A percentile compares a stretch with the other conserved stretches of the same genome.
Conservation (phyloP, 2,888 invertebrate species). For the Tetropium fuscum region DNA sequence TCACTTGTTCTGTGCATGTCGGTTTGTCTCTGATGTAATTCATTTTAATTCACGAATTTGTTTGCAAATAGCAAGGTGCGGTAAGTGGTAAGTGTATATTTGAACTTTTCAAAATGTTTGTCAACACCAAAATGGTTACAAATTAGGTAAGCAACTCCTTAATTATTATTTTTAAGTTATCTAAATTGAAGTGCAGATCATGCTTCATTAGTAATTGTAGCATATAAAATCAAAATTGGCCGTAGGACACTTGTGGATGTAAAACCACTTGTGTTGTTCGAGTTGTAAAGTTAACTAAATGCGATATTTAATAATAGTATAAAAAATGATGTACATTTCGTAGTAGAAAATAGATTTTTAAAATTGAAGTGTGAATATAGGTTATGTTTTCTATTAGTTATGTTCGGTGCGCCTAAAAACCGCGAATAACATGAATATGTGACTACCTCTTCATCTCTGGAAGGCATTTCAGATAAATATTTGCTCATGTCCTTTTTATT, state of each 20-base stretch:
- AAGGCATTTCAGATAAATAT: conserved; percentile 76
- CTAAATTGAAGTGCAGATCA: too few species aligned
- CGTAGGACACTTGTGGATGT: too few species aligned
- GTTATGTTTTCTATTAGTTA: not conserved
- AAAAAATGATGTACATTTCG: too few species aligned
- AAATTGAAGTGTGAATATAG: conserved; percentile 3
- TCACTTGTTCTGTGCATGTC: too few species aligned
- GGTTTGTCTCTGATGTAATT: conserved; percentile 8
- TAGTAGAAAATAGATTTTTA: too few species aligned
- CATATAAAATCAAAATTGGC: too few species aligned
- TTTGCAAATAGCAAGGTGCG: conserved; percentile 19
- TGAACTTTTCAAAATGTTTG: conserved; percentile 18
- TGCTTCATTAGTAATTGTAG: too few species aligned
- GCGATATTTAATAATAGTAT: too few species aligned
- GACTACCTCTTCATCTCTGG: conserved; percentile 78
- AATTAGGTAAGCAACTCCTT: conserved; percentile 18
- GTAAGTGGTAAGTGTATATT: conserved; percentile 19
- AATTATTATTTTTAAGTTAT: not conserved
- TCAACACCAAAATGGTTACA: conserved; percentile 9
- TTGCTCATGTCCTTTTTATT: conserved; percentile 74
- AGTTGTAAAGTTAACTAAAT: too few species aligned
- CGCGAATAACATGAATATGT: conserved; percentile 30
- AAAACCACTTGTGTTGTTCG: too few species aligned
- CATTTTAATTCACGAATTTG: conserved; percentile 20
- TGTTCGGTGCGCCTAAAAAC: not conserved